These are phyloP conservation scores for Rhimphoctona megacephalus DNA, from an alignment of 2,888 invertebrate genomes.

Conservation along the genomic window DNA sequence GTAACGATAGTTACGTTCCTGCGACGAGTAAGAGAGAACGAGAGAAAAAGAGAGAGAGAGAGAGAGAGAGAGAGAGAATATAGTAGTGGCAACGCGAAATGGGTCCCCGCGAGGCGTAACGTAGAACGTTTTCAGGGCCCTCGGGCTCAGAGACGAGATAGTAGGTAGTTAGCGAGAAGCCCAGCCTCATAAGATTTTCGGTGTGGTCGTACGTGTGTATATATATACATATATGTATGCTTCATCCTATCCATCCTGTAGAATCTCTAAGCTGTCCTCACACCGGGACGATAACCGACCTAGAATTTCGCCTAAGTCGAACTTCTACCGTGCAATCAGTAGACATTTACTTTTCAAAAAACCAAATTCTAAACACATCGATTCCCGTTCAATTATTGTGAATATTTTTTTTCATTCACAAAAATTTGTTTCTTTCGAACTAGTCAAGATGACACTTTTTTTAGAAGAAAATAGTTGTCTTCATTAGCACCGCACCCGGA, in stretches of 20 bases:
- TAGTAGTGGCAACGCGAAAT: conserved; percentile 79
- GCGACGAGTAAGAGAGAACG: conserved; percentile 49
- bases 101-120: conserved; percentile 83
- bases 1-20: conserved; percentile 69
- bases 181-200: conserved; percentile 81
- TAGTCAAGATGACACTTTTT: no score
- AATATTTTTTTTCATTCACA: no score
- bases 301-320: not conserved
- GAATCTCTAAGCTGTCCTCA: conserved; percentile 68
- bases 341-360: no score
- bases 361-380: no score
- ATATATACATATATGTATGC: conserved; percentile 50
- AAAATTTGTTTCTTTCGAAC: no score
- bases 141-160: conserved; percentile 79
- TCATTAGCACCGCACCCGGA: not conserved
- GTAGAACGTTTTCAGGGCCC: conserved; percentile 83
- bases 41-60: conserved; percentile 58
- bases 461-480: not conserved
- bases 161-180: conserved; percentile 82
- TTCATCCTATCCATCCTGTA: conserved; percentile 72
- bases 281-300: conserved; percentile 49
- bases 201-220: conserved; percentile 78
- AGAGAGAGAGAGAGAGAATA: conserved; percentile 64
- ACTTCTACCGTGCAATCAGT: not conserved
- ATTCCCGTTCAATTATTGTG: no score